Evolutionary conservation across 1,140 invertebrate species (phyloP).

Genomic region (Venturia canescens): DNA sequence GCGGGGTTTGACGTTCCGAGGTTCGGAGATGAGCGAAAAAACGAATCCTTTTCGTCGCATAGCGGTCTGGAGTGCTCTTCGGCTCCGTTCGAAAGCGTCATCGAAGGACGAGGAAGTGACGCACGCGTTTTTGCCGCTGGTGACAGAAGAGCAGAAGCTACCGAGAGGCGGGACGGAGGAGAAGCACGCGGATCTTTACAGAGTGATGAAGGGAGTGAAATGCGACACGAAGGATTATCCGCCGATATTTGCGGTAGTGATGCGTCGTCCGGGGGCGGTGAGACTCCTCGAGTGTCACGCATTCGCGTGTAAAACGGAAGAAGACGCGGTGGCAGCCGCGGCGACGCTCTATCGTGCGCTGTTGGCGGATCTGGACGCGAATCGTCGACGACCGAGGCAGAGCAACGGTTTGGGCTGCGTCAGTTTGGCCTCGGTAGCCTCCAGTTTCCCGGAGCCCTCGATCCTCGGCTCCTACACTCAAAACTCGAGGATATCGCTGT

Average conservation of each 20-base stretch:
- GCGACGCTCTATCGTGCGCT: conserved; percentile 92
- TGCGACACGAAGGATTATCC: conserved; percentile 80
- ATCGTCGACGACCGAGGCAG: conserved; percentile 79
- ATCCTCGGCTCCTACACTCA: conserved; percentile 78
- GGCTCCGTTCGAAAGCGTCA: conserved; percentile 62
- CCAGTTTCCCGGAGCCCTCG: conserved; percentile 77
- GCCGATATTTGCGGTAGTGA: conserved; percentile 93
- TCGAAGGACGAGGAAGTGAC: conserved; percentile 66
- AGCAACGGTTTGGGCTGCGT: conserved; percentile 84
- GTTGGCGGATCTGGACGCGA: conserved; percentile 85
- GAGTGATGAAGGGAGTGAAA: conserved; percentile 70
- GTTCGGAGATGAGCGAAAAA: conserved; percentile 67
- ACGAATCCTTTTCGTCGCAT: conserved; percentile 88
- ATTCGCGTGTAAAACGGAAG: conserved; percentile 90
- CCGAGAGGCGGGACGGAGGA: conserved; percentile 60
- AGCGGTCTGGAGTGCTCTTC: conserved; percentile 88
- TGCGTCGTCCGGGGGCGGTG: conserved; percentile 87
- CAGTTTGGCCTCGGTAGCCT: conserved; percentile 78
- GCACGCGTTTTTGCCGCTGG: conserved; percentile 91
- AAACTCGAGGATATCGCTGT: conserved; percentile 78
- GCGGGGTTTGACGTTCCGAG: conserved; percentile 71
- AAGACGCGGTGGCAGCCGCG: conserved; percentile 93
- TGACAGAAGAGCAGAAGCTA: conserved; percentile 75
- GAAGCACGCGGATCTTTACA: conserved; percentile 73
- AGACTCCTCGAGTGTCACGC: conserved; percentile 92